A percentile compares a stretch with the other conserved stretches of the same genome.
phyloP scores from a whole-genome alignment of 2,113 vertebrate genomes.

The Onychorhynchus coronatus region DNA sequence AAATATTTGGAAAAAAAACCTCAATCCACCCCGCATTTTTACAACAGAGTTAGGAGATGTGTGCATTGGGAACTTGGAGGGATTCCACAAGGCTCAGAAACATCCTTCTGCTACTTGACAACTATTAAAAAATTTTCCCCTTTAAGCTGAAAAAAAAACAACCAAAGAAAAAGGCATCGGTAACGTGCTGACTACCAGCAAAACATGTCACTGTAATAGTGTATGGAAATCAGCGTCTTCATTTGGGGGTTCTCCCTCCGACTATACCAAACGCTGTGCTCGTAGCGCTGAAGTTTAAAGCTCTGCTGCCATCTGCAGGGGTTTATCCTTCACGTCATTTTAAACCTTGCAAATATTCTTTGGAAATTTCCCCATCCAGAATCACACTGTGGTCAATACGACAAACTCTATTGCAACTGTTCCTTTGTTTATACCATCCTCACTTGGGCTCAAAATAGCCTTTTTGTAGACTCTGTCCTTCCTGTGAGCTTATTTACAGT shows the following conservation, averaged over 20 bases:
- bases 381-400: neutral
- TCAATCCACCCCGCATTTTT: neutral
- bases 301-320: constrained; percentile 79
- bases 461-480: neutral
- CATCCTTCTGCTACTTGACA: neutral
- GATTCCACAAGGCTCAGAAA: neutral
- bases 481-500: neutral
- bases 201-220: neutral
- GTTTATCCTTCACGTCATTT: neutral
- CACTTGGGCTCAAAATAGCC: neutral
- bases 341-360: accelerated
- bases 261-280: neutral
- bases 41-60: neutral
- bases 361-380: neutral
- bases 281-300: constrained; percentile 37
- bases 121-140: neutral
- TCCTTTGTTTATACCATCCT: neutral
- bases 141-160: neutral
- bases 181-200: neutral
- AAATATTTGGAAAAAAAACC: neutral
- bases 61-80: neutral
- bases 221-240: neutral
- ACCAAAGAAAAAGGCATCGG: neutral
- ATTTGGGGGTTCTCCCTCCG: neutral
- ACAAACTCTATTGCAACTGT: accelerated